Evolutionary conservation across 2,113 vertebrate species (phyloP).

Genomic region (Uropsilus gracilis): DNA sequence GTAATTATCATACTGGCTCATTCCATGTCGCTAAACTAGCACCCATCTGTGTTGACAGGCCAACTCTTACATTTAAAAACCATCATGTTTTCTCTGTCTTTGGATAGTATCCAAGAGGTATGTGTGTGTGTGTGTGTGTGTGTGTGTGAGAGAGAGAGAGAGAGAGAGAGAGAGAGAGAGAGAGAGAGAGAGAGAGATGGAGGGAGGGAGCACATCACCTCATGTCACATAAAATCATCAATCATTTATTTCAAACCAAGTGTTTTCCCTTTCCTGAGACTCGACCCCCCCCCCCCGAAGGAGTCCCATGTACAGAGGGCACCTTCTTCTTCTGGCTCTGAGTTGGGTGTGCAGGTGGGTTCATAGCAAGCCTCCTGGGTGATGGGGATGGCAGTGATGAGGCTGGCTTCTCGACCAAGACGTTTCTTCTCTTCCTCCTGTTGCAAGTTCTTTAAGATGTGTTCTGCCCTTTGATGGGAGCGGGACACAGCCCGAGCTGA

Average conservation of each 20-base stretch:
- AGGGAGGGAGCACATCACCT: not conserved
- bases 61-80: not conserved
- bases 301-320: slow-evolving; percentile 64
- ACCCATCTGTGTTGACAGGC: not conserved
- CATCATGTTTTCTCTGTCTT: not conserved
- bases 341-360: slow-evolving; percentile 94
- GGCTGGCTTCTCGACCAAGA: slow-evolving; percentile 96
- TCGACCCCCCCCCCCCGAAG: not conserved
- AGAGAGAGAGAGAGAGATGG: too few species aligned
- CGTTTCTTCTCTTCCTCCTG: slow-evolving; percentile 98
- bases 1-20: not conserved
- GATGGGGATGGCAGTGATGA: slow-evolving; percentile 97
- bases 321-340: slow-evolving; percentile 99
- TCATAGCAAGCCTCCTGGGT: slow-evolving; percentile 98
- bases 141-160: too few species aligned
- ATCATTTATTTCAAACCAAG: not conserved
- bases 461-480: slow-evolving; percentile 97
- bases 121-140: too few species aligned
- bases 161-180: too few species aligned
- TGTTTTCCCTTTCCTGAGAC: not conserved
- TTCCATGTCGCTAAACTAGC: not conserved
- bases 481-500: slow-evolving; percentile 97
- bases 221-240: not conserved
- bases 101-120: not conserved
- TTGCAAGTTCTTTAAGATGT: slow-evolving; percentile 98